These are phyloP conservation scores for Raja brachyura DNA, from an alignment of 2,113 vertebrate species.

Conservation along the genomic window DNA sequence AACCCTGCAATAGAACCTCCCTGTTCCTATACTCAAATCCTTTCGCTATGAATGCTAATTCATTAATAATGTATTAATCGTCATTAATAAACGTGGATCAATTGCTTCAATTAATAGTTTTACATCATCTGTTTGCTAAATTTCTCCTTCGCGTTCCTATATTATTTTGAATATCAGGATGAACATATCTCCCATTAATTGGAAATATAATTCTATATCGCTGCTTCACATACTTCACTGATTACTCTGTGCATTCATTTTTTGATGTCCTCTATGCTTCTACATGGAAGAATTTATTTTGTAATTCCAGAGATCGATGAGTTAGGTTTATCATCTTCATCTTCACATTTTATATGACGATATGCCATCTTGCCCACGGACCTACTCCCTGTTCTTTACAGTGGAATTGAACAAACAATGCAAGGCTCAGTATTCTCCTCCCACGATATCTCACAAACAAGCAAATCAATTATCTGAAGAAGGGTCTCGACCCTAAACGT, in stretches of 20 bases:
- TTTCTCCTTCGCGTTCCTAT: not conserved
- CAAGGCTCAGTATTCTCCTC: not conserved
- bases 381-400: not conserved
- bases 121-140: not conserved
- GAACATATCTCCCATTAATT: not conserved
- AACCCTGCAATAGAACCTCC: too few species aligned
- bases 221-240: too few species aligned
- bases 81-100: not conserved
- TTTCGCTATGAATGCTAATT: too few species aligned
- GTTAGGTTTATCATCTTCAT: not conserved
- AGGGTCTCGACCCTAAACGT: too few species aligned
- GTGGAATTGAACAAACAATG: not conserved
- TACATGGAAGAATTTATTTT: not conserved
- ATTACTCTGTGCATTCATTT: not conserved
- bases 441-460: not conserved
- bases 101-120: not conserved
- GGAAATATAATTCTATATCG: not conserved
- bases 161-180: not conserved
- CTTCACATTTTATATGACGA: not conserved
- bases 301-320: not conserved
- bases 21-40: too few species aligned
- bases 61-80: too few species aligned
- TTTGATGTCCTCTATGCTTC: not conserved
- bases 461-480: not conserved
- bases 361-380: not conserved